A percentile compares a stretch with the other conserved stretches of the same genome.
Conservation (phyloP, 2,797 vertebrate species). For the Pampus argenteus region DNA sequence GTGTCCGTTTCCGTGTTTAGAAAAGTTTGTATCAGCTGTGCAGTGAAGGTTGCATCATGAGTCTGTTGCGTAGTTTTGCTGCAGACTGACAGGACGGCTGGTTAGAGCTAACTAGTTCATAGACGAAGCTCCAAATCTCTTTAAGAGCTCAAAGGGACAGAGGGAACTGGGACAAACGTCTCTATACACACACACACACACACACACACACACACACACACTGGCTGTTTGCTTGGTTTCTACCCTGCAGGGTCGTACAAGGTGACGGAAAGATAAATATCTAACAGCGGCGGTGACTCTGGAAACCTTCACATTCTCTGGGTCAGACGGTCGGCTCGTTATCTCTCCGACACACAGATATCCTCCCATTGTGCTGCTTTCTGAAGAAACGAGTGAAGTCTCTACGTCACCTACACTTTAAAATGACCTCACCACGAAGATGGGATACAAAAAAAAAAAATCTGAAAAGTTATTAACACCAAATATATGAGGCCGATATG, state of each 20-base stretch:
- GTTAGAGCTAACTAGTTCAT: conserved; percentile 41
- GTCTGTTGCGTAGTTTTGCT: neutral
- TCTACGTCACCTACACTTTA: neutral
- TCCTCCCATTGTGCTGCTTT: conserved; percentile 48
- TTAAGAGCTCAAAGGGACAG: conserved; percentile 73
- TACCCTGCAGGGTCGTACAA: conserved; percentile 13
- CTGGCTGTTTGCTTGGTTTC: conserved; percentile 2
- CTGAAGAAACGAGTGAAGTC: neutral
- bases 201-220: conserved; percentile 25
- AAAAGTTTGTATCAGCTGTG: neutral
- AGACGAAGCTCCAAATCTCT: conserved; percentile 72
- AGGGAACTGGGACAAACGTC: conserved; percentile 72
- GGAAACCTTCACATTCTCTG: conserved; percentile 27
- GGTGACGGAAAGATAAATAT: conserved; percentile 32
- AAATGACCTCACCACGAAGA: neutral
- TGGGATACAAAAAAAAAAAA: no score
- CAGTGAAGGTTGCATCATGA: neutral
- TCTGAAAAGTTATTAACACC: no score
- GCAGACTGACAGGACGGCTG: conserved; percentile 7
- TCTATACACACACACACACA: conserved; percentile 54
- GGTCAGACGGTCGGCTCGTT: neutral
- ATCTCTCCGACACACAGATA: conserved; percentile 30
- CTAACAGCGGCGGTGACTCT: neutral
- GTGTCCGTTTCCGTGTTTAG: neutral
- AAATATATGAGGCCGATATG: neutral